phyloP scores from a whole-genome alignment of 2,888 invertebrate genomes.

The Archips xylosteana region DNA sequence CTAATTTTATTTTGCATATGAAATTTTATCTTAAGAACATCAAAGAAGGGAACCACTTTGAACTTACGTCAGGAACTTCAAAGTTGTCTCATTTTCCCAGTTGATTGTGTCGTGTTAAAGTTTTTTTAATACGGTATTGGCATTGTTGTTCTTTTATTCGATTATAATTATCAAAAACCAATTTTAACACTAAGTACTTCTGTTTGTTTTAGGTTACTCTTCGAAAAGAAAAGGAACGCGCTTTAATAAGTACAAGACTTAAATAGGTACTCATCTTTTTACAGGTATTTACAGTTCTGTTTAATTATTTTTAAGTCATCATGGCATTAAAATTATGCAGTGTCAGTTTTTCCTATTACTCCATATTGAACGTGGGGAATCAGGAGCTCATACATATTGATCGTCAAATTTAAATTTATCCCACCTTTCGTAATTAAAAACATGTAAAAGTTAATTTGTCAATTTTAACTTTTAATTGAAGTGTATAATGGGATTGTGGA shows the following conservation, averaged over 20 bases:
- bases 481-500: background rate
- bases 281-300: too few relatives aligned
- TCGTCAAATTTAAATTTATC: slow-evolving; percentile 27
- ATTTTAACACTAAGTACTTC: too few relatives aligned
- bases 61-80: slow-evolving; percentile 53
- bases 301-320: too few relatives aligned
- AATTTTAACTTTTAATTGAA: slow-evolving; percentile 19
- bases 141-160: background rate
- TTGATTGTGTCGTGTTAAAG: slow-evolving; percentile 51
- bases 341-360: too few relatives aligned
- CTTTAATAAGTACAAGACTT: too few relatives aligned
- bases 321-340: too few relatives aligned
- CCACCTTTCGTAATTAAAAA: slow-evolving; percentile 14
- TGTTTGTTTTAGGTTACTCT: too few relatives aligned
- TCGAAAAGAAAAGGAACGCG: too few relatives aligned
- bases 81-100: slow-evolving; percentile 50
- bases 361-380: background rate
- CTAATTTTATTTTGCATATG: slow-evolving; percentile 74
- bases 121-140: slow-evolving; percentile 21
- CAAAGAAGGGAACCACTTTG: slow-evolving; percentile 63
- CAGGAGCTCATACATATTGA: slow-evolving; percentile 22
- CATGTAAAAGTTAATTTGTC: slow-evolving; percentile 26
- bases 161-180: background rate
- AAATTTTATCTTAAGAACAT: slow-evolving; percentile 70
- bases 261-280: too few relatives aligned